Evolutionary conservation across 2,888 invertebrate species (phyloP), one percentile per base, ranked within the genome.

Genomic region (Idaea aversata): DNA sequence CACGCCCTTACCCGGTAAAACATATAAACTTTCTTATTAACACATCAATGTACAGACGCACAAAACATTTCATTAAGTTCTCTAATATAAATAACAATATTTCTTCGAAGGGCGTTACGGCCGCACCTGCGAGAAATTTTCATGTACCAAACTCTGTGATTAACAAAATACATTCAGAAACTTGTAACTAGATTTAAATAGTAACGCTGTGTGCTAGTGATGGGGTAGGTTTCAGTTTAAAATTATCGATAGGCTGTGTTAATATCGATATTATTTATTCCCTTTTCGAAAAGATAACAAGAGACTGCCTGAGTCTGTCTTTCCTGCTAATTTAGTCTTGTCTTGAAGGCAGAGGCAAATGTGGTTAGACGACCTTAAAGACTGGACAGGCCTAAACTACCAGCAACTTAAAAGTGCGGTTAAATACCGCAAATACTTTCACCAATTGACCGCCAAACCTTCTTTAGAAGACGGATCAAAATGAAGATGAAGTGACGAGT

Each of bases 161-260:
- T 91, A 88, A 91, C 90, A 90, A 91, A 92, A 92, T 91, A 91
- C 90, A 91, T 91, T 91, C 90, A 86, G 83, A 91, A 73, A 92
- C 91, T 92, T 90, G 89, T 92, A 93, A 93, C 92, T 88, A 84
- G 91, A 91, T 93, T 93, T 91, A 91, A 91, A 91, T 91, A 91
- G 91, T 90, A 90, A 88, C 87, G 86, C 84, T 80, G 82, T 78
- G 75, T 78, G 72, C 74, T 76, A 75, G 63, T 70, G 67, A 73
- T 73, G 67, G 61, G 70, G 75, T 75, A 80, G 68, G 69, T 15
- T 47, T 61, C 58, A 13, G 10, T 47, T 0, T 47, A 4, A 47
- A 5, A 13, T 47, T 47, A 47, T 47, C 47, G 47, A 47, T 47
- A 47, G 47, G 47, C 7, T 10, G 13, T 16, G 57, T 62, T 15